Evolutionary conservation across 23 tunicate species (phyloP), one percentile per base, ranked within the genome.

Genomic region (Halocynthia roretzi): DNA sequence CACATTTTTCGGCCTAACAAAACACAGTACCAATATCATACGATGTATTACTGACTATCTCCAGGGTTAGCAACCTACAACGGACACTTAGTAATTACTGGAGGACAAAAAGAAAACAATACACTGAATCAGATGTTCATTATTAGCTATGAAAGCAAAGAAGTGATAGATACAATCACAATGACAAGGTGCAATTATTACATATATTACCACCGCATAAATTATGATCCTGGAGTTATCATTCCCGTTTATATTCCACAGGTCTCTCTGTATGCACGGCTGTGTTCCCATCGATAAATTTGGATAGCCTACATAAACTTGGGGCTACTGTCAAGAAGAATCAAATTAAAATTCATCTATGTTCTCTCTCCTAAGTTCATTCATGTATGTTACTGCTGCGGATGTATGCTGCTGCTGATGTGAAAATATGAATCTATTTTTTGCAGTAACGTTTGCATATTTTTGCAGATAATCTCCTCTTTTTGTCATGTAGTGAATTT

Each of bases 181-280:
- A 83, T 93, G 88, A 82, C 83, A 40, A 63, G 92, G 44, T 31
- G 1, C 44, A 31, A 31, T 31, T 31, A 31, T 0, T 31, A 31
- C 44, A 31, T 31, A 4, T 31, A 1, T 31, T 31, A 31, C 44
- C 1, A 31, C 44, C 44, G 44, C 44, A 31, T 31, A 31, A 31
- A 31, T 31, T 1, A 31, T 31, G 44, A 0, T 31, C 44, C 44
- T 31, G 44, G 4, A 31, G 4, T 31, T 31, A 31, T 31, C 44
- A 31, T 31, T 31, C 44, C 44, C 4, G 44, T 31, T 31, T 31
- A 31, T 31, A 31, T 31, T 31, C 44, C 44, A 31, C 44, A 31
- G 44, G 22, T 82, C 98, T 9, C 69, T 88, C 20, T 93, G 98
- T 77, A 93, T 93, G 98, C 98, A 93, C 80, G 98, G 98, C 54